phyloP scores from a whole-genome alignment of 1,140 invertebrate species.

The Dysdera silvatica region DNA sequence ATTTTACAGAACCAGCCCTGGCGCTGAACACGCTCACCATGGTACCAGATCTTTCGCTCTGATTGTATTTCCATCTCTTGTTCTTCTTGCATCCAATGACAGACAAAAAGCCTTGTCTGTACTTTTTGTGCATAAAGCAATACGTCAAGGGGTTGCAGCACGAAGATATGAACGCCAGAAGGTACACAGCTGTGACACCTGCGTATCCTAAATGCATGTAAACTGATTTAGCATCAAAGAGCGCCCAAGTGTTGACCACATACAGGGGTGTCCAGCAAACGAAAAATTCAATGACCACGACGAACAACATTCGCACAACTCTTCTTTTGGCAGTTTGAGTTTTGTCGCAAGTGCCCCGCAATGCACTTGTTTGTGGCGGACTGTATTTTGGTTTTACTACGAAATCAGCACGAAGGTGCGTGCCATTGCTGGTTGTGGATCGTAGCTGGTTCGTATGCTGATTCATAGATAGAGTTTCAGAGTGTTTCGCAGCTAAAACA shows the following conservation, averaged over 20 bases:
- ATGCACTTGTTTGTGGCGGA: not conserved
- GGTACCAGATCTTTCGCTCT: constrained; percentile 11
- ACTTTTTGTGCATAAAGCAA: constrained; percentile 51
- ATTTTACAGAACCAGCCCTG: constrained; percentile 12
- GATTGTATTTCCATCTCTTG: constrained; percentile 11
- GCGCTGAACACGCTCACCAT: constrained; percentile 22
- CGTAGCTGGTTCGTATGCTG: too few relatives aligned
- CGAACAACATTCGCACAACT: constrained; percentile 51
- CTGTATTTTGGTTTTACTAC: not conserved
- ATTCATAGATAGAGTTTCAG: too few relatives aligned
- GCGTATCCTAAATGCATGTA: constrained; percentile 17
- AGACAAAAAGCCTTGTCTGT: constrained; percentile 37
- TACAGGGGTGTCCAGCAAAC: constrained; percentile 52
- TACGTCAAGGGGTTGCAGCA: constrained; percentile 53
- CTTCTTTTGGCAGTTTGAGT: constrained; percentile 41
- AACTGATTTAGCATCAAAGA: constrained; percentile 41
- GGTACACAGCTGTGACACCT: constrained; percentile 44
- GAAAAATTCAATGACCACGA: constrained; percentile 51
- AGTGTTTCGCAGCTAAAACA: too few relatives aligned
- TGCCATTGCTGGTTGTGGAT: constrained; percentile 8
- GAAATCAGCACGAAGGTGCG: not conserved
- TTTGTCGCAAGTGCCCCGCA: constrained; percentile 32
- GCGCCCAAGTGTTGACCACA: constrained; percentile 45
- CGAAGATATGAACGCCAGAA: constrained; percentile 48
- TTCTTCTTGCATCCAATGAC: constrained; percentile 8